Evolutionary conservation across 2,888 invertebrate genomes (phyloP), one percentile per base, ranked within the genome.

Genomic region (Branchellion lobata): DNA sequence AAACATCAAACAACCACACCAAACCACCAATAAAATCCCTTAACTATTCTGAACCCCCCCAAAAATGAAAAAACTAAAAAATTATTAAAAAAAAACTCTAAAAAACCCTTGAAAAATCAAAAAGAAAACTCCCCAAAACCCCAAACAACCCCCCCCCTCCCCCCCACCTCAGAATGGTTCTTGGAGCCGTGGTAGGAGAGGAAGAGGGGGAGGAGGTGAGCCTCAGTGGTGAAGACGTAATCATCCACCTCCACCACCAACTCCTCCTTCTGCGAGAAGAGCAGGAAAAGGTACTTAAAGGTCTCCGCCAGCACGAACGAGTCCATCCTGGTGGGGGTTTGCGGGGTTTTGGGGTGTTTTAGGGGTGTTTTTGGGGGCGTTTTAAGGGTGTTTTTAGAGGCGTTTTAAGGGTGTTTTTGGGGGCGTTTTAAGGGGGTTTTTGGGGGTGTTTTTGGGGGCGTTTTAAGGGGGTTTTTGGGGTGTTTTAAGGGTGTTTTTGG

Each of bases 231-330:
- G 82, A 90, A 88, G 73, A 90, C 86, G 82, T 87, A 90, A 82
- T 88, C 86, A 84, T 89, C 89, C 1, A 89, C 85, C 81, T 89
- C 87, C 69, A 90, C 83, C 1, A 86, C 79, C 74, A 95, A 88
- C 85, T 97, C 96, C 47, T 91, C 91, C 79, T 93, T 92, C 84
- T 96, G 93, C 51, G 95, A 92, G 87, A 98, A 99, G 80, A 99
- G 89, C 87, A 99, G 90, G 88, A 92, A 99, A 14, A 99, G 90
- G 87, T 99, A 99, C 88, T 99, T 99, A 86, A 99, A 94, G 0
- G 98, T 99, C 89, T 99, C 98, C 0, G 98, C 94, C 0, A 99
- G 90, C 0, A 99, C 95, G 89, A 95, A 99, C 0, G 97, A 97
- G 87, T 99, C 98, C 96, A 99, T 96, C 82, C 96, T 86, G 73